A percentile compares a stretch with the other conserved stretches of the same genome.
These are phyloP conservation scores for Sciaenops ocellatus DNA, from an alignment of 2,797 vertebrate species.

Conservation along the genomic window DNA sequence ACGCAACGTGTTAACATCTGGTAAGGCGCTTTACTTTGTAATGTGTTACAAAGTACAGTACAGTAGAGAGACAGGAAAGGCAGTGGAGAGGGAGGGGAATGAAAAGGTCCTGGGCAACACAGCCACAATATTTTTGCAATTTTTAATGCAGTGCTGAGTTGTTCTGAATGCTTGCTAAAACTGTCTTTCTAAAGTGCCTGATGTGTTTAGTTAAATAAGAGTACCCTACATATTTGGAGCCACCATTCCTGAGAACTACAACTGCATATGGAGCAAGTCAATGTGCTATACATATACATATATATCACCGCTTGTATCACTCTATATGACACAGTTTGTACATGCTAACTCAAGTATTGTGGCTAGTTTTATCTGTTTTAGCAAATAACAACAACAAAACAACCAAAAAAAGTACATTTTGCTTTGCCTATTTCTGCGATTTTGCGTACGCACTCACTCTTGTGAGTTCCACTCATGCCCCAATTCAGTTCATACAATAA, in stretches of 20 bases:
- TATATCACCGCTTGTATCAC: neutral
- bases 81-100: no score
- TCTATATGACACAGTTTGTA: neutral
- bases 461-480: conserved; percentile 24
- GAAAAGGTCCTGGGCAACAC: neutral
- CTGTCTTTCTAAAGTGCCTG: neutral
- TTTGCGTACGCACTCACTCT: conserved; percentile 9
- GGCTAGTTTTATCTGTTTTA: conserved; percentile 11
- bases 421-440: conserved; percentile 21
- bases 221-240: neutral
- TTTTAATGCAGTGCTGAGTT: neutral
- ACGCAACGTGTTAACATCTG: neutral
- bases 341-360: conserved; percentile 1
- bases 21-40: neutral
- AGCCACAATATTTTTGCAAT: neutral
- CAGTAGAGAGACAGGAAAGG: no score
- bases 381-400: conserved; percentile 6
- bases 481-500: conserved; percentile 18
- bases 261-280: neutral
- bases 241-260: neutral
- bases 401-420: neutral
- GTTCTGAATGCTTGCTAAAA: neutral
- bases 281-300: neutral
- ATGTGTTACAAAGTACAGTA: no score
- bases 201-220: conserved; percentile 6